Conservation (phyloP, 2,888 invertebrate genomes). For the Lasioglossum morio region DNA sequence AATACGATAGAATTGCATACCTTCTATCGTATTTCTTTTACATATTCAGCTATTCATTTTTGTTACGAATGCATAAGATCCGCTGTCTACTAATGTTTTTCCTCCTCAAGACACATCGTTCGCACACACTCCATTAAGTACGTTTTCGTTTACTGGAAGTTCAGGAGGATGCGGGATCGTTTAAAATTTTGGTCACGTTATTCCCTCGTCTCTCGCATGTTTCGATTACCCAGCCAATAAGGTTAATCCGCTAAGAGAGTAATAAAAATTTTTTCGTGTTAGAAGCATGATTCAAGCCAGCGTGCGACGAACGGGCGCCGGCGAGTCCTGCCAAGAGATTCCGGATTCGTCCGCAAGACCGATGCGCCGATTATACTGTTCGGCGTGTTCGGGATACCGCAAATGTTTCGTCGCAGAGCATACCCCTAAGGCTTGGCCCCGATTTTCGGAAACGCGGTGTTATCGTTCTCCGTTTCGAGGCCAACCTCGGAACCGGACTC, state of each 20-base stretch:
- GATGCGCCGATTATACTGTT: constrained; percentile 10
- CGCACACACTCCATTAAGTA: not conserved
- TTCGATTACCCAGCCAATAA: not conserved
- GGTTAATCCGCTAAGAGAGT: not conserved
- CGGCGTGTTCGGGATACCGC: constrained; percentile 25
- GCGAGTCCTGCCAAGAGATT: constrained; percentile 26
- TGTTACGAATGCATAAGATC: no score
- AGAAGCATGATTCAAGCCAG: not conserved
- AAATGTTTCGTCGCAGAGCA: constrained; percentile 11
- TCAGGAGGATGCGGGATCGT: not conserved
- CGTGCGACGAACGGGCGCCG: constrained; percentile 10
- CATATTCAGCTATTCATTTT: no score
- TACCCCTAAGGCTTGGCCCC: not conserved
- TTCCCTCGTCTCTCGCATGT: not conserved
- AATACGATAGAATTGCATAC: no score
- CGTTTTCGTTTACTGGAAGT: not conserved
- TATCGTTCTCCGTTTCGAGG: not conserved
- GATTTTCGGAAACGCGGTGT: constrained; percentile 7
- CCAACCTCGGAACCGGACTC: not conserved
- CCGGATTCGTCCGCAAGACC: constrained; percentile 16
- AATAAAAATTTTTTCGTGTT: not conserved
- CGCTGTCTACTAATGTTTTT: not conserved
- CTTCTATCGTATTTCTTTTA: no score
- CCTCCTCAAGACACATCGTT: not conserved
- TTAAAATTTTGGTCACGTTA: not conserved